Evolutionary conservation across 23 tunicate genomes (phyloP), one percentile per base, ranked within the genome.

Genomic region (Trididemnum nubilum): DNA sequence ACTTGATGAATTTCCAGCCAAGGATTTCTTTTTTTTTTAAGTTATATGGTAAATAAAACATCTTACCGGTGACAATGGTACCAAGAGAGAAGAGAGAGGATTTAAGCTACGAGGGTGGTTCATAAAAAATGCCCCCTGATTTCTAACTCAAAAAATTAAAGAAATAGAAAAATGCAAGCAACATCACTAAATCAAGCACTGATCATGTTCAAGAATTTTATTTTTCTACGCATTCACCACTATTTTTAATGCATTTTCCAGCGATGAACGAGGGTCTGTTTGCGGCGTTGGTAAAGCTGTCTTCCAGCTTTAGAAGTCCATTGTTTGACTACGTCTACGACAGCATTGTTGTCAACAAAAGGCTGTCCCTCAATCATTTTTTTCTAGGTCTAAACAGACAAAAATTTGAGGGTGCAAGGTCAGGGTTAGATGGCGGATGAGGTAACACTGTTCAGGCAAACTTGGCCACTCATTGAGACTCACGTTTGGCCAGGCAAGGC

Each of bases 301-400:
- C 69, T 63, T 63, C 27, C 28, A 63, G 69, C 28, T 63, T 4
- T 63, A 28, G 69, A 24, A 63, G 69, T 63, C 69, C 69, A 63
- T 63, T 63, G 19, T 63, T 63, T 63, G 69, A 63, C 69, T 63
- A 4, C 69, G 69, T 15, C 69, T 63, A 63, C 23, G 69, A 63
- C 24, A 63, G 69, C 69, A 63, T 63, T 63, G 69, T 63, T 63
- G 69, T 63, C 69, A 63, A 63, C 69, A 63, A 63, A 23, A 63
- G 19, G 69, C 69, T 63, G 69, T 63, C 23, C 28, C 69, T 4
- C 28, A 63, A 63, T 49, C 57, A 12, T 49, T 49, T 18, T 49
- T 49, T 49, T 49, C 12, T 9, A 12, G 57, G 57, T 18, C 18
- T 23, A 63, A 63, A 63, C 69, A 4, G 69, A 63, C 28, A 23